Conservation (phyloP, 1,140 invertebrate species). For the Antheraea pernyi region DNA sequence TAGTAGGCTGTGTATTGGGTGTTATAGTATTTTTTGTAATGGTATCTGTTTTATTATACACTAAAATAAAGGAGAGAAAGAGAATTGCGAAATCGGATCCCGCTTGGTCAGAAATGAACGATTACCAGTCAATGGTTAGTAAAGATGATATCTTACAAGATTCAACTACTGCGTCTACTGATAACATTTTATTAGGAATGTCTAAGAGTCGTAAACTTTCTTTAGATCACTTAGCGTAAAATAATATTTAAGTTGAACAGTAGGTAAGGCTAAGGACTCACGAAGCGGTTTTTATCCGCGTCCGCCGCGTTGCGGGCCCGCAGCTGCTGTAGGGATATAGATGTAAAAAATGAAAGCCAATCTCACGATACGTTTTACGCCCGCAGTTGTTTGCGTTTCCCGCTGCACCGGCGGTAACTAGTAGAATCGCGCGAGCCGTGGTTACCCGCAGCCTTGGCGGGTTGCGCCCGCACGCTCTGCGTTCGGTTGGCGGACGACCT, state of each 20-base stretch:
- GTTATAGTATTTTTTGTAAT: slow-evolving; percentile 72
- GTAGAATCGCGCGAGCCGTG: too few species aligned
- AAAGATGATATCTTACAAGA: slow-evolving; percentile 71
- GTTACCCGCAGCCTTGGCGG: too few species aligned
- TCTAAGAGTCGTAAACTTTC: slow-evolving; percentile 61
- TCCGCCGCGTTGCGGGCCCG: too few species aligned
- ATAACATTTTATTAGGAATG: slow-evolving; percentile 73
- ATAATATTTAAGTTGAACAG: not conserved
- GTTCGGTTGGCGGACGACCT: too few species aligned
- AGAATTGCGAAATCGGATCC: slow-evolving; percentile 71
- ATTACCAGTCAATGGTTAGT: slow-evolving; percentile 72
- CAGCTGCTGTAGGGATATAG: too few species aligned
- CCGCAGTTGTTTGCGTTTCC: too few species aligned
- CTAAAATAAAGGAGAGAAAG: slow-evolving; percentile 72
- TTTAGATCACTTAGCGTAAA: slow-evolving; percentile 55
- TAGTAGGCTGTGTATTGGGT: slow-evolving; percentile 68
- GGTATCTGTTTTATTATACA: slow-evolving; percentile 69
- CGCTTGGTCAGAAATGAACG: slow-evolving; percentile 72
- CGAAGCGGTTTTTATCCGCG: too few species aligned
- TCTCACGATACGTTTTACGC: too few species aligned
- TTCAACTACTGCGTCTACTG: slow-evolving; percentile 68
- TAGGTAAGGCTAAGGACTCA: too few species aligned
- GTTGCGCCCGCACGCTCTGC: too few species aligned
- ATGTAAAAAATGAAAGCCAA: too few species aligned
- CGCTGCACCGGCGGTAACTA: too few species aligned